These are phyloP conservation scores for Arctia plantaginis DNA, from an alignment of 2,888 invertebrate genomes.

Conservation along the genomic window DNA sequence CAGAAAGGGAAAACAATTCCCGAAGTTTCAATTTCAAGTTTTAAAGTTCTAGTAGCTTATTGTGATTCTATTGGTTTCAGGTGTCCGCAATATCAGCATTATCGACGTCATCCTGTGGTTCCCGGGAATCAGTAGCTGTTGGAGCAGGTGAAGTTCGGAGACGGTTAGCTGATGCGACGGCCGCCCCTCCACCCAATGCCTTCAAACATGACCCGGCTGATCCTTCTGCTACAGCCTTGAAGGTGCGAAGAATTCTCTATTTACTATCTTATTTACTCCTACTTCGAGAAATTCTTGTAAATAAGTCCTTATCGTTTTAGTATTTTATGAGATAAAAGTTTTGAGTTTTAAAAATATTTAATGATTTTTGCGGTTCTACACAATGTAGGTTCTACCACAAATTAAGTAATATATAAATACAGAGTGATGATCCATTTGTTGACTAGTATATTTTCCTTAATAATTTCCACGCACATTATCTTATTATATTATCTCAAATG, in stretches of 20 bases:
- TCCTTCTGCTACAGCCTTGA: conserved; percentile 98
- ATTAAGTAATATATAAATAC: too few relatives aligned
- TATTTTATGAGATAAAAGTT: too few relatives aligned
- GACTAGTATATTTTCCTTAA: too few relatives aligned
- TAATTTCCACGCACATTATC: too few relatives aligned
- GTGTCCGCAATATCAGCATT: conserved; percentile 73
- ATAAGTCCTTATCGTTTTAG: too few relatives aligned
- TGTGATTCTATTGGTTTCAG: conserved; percentile 38
- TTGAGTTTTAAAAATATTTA: too few relatives aligned
- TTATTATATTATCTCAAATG: too few relatives aligned
- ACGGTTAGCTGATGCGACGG: conserved; percentile 92
- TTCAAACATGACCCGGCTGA: conserved; percentile 98
- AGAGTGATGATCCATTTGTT: too few relatives aligned
- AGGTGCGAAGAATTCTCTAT: conserved; percentile 79
- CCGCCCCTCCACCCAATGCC: conserved; percentile 86
- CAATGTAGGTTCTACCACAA: too few relatives aligned
- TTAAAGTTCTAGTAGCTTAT: neutral
- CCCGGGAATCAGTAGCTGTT: conserved; percentile 89
- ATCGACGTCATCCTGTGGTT: conserved; percentile 78
- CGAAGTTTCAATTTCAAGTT: neutral
- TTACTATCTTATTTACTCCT: neutral
- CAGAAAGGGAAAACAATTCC: neutral
- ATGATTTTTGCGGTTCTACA: too few relatives aligned
- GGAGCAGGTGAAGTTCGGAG: conserved; percentile 95
- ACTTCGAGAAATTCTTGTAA: neutral